Conservation (phyloP, 1,140 invertebrate species). For the Ladona fulva region DNA sequence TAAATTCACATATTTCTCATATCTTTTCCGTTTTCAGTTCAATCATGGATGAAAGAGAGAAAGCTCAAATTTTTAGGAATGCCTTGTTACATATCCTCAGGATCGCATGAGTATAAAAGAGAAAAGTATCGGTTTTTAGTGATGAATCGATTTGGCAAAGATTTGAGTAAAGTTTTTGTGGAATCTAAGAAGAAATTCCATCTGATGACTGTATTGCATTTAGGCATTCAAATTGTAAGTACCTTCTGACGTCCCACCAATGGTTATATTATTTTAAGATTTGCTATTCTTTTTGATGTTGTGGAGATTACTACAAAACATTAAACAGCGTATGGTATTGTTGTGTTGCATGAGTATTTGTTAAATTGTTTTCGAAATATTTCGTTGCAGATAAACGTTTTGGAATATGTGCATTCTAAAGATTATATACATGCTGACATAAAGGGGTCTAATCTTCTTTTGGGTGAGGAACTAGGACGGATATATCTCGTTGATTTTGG, state of each 20-base stretch:
- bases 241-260: too few species aligned
- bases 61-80: slow-evolving; percentile 73
- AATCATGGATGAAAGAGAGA: slow-evolving; percentile 60
- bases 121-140: slow-evolving; percentile 84
- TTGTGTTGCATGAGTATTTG: too few species aligned
- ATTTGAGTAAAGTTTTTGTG: slow-evolving; percentile 70
- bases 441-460: slow-evolving; percentile 81
- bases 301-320: too few species aligned
- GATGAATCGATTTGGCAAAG: slow-evolving; percentile 82
- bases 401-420: slow-evolving; percentile 79
- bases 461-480: slow-evolving; percentile 60
- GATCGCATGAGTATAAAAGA: slow-evolving; percentile 64
- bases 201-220: slow-evolving; percentile 60
- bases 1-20: not conserved
- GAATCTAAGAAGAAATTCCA: slow-evolving; percentile 60
- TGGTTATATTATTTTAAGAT: too few species aligned
- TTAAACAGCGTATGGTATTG: too few species aligned
- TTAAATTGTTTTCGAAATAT: not conserved
- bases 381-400: slow-evolving; percentile 55
- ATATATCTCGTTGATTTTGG: slow-evolving; percentile 93
- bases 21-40: slow-evolving; percentile 48
- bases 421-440: slow-evolving; percentile 88
- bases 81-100: slow-evolving; percentile 73
- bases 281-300: too few species aligned
- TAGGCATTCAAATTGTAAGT: slow-evolving; percentile 80